These are phyloP conservation scores for Halictus quadricinctus DNA, from an alignment of 2,888 invertebrate species.

Conservation along the genomic window DNA sequence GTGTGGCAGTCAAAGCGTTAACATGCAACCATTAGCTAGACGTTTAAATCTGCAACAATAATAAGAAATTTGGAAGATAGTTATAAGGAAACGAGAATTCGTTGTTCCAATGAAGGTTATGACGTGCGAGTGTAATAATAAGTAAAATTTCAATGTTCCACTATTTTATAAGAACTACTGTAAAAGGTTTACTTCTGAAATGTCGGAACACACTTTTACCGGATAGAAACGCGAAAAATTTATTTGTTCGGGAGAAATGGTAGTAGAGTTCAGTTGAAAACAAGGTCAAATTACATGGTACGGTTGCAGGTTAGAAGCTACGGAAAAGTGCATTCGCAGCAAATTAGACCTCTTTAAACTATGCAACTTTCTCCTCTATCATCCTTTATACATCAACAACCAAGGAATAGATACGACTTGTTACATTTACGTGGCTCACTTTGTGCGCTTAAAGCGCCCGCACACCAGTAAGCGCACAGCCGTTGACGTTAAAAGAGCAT, in stretches of 20 bases:
- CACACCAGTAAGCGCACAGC: background rate
- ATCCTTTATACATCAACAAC: constrained; percentile 10
- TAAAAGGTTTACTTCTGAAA: background rate
- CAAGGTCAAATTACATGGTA: constrained; percentile 3
- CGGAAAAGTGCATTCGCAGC: background rate
- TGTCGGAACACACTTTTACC: background rate
- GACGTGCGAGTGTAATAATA: background rate
- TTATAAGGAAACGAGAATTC: background rate
- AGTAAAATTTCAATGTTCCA: background rate
- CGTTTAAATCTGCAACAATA: accelerated
- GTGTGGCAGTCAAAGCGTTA: too few relatives aligned
- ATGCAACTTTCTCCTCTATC: constrained; percentile 15
- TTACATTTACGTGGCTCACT: background rate
- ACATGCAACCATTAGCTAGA: background rate
- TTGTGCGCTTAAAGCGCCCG: background rate
- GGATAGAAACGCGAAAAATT: background rate
- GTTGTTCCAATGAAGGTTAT: background rate
- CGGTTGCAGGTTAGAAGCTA: background rate
- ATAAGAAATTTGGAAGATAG: background rate
- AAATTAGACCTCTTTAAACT: constrained; percentile 13
- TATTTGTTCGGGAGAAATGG: background rate
- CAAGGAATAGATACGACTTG: background rate
- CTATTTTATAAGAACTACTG: background rate
- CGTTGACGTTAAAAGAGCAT: background rate
- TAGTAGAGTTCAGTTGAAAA: background rate